Base-by-base conservation (phyloP, 2,797 vertebrate genomes). In the Cichlasoma orientale region DNA sequence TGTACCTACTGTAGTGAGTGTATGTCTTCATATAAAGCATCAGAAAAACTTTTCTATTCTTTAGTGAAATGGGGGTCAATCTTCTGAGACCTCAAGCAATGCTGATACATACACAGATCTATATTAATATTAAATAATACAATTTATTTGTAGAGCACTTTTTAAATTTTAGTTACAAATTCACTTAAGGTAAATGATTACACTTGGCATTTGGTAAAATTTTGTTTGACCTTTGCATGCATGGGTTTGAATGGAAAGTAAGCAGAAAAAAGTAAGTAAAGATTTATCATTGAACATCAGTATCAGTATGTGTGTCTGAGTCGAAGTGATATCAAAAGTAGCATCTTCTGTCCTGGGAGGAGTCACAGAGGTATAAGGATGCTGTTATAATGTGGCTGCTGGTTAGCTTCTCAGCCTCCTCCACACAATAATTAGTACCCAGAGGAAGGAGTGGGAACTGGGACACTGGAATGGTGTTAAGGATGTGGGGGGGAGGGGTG, bases 361-460 rank as follows among this genome's bases (percentile, higher is more conserved):
- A 90, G 78, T 86, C 76, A 82, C 19, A 58, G 82, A 91, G 85
- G 90, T 72, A 61, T 55, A 74, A 56, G 31, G 76, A 88, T 79
- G 73, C 54, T 83, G 73, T 69, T 78, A 50, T 29, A 52, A 77
- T 55, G 57, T 74, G 50, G 78, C 72, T 86, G 76, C 66, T 88
- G 84, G 85, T 87, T 84, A 80, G 82, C 83, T 86, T 87, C 77
- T 88, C 79, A 88, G 79, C 85, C 77, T 89, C 79, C 74, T 74
- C 78, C 55, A 76, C 88, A 87, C 87, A 88, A 85, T 94, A 94
- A 95, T 95, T 94, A 95, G 90, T 74, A 94, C 94, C 91, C 93
- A 92, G 75, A 94, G 92, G 91, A 95, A 57, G 16, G 53, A 81
- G 74, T 79, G 75, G 53, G 68, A 86, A 79, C n/a, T 80, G 83